Base-by-base conservation (phyloP, 2,113 vertebrate genomes). In the Antidorcas marsupialis region DNA sequence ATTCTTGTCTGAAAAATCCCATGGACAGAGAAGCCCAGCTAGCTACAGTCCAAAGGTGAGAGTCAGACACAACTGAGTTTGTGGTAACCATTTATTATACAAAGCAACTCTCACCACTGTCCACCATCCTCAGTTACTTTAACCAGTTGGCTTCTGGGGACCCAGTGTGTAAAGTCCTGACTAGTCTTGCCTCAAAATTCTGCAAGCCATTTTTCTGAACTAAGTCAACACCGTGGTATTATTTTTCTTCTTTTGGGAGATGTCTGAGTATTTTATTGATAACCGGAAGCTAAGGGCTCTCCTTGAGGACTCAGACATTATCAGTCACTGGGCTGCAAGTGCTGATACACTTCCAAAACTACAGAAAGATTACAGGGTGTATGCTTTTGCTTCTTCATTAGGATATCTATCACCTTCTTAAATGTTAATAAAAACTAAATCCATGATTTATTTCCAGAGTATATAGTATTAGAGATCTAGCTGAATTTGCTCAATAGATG, bases 401-500 rank as follows among this genome's bases (percentile, higher is more conserved):
- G 52, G 52, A n/a, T 43, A 39, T 39, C 67, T 76, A 91, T 28
- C 23, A 88, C 45, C 14, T 74, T 91, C 57, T 95, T 95, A 86
- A 71, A 82, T 93, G 55, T 78, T 71, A 87, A 76, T 43, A 76
- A 76, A 36, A 94, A 89, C 67, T 55, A 91, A 93, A 91, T 74
- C 12, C 52, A 82, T 83, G 89, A 33, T 95, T 67, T 62, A 94
- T 91, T 87, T 19, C 55, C 45, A 87, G 45, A 64, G 33, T 59
- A 87, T 23, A 78, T 30, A 87, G 76, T 87, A 59, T 91, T 28
- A 96, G 52, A 52, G 11, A 27, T 81, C 62, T 81, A 57, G 43
- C 5, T 97, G n/a, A 97, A 95, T 87, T 25, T 97, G 47, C 85
- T 93, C 14, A 74, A 52, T 1, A 79, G 53, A 88, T 92, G 28